Conservation (phyloP, 2,113 vertebrate species). For the Albula goreensis region DNA sequence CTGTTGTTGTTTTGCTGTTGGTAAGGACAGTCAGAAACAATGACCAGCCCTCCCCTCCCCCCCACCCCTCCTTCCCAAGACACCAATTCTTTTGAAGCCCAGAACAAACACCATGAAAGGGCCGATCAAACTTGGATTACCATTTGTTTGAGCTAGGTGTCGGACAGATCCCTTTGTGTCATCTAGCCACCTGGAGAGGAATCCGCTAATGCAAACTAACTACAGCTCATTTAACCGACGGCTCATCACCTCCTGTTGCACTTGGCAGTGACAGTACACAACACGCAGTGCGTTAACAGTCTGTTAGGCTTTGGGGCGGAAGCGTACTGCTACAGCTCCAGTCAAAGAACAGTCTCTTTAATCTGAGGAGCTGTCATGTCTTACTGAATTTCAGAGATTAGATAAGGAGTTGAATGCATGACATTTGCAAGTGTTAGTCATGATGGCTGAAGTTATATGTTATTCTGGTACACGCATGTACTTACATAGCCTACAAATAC, state of each 20-base stretch:
- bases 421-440: background rate
- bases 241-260: background rate
- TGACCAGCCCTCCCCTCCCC: background rate
- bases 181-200: background rate
- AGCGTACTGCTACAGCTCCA: background rate
- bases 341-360: background rate
- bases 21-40: background rate
- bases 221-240: background rate
- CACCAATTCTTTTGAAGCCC: background rate
- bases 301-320: background rate
- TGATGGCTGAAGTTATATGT: background rate
- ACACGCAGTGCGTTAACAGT: background rate
- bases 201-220: background rate
- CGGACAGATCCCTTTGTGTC: background rate
- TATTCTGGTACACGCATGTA: background rate
- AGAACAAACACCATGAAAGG: background rate
- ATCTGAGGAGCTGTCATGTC: background rate
- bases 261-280: background rate
- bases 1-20: background rate
- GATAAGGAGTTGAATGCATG: background rate
- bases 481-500: background rate
- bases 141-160: background rate
- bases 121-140: background rate
- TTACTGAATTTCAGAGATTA: background rate
- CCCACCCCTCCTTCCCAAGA: background rate